Conservation (phyloP, 1,140 invertebrate species). For the Bombus ignitus region DNA sequence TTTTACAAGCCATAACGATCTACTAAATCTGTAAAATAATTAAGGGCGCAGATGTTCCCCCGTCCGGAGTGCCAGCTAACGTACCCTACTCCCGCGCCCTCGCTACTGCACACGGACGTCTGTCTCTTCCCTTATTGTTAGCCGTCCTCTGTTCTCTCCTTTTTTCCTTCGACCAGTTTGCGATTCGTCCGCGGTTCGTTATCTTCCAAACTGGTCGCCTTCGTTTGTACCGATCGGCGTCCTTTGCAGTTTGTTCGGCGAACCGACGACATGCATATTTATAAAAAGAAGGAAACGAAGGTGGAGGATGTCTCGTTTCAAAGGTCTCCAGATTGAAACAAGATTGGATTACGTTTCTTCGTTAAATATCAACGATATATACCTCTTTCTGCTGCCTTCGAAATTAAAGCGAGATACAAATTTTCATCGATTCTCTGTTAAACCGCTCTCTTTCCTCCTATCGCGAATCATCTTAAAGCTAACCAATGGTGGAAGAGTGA, state of each 20-base stretch:
- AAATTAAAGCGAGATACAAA: background rate
- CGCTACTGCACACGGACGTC: slow-evolving; percentile 23
- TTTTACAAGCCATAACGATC: slow-evolving; percentile 84
- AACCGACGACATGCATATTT: background rate
- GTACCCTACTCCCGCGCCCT: slow-evolving; percentile 1
- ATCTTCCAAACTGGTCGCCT: slow-evolving; percentile 8
- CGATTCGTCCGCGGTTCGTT: slow-evolving; percentile 24
- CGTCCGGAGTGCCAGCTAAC: background rate
- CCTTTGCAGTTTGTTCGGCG: background rate
- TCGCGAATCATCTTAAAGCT: background rate
- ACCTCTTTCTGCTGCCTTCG: too few relatives aligned
- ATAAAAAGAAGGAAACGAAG: background rate
- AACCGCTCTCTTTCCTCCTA: background rate
- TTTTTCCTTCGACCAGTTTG: background rate
- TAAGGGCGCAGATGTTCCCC: slow-evolving; percentile 82
- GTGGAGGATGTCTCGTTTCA: background rate
- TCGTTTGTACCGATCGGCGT: background rate
- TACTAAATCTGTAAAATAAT: slow-evolving; percentile 84
- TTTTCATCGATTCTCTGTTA: background rate
- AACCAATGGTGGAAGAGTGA: too few relatives aligned
- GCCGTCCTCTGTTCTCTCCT: background rate
- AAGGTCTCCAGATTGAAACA: background rate
- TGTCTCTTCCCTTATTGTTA: background rate
- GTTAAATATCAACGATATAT: background rate
- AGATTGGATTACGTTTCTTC: background rate